These are phyloP conservation scores for Pocillopora damicornis DNA, from an alignment of 64 coral and sea anemone genomes.

Conservation along the genomic window DNA sequence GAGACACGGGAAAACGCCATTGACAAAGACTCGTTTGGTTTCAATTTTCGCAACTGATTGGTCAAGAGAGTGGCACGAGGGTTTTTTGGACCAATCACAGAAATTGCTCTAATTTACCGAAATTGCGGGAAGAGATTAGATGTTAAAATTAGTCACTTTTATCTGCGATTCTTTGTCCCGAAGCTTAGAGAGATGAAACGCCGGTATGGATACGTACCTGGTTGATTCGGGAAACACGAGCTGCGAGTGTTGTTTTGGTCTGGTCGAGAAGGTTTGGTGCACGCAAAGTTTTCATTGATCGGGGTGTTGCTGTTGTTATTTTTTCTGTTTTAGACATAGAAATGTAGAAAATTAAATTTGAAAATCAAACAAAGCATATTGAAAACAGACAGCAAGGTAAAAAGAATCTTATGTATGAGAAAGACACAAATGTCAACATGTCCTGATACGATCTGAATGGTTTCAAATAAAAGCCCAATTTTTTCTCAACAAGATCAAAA, in stretches of 20 bases:
- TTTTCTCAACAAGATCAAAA: too few relatives aligned
- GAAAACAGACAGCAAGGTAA: neutral
- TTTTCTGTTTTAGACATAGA: neutral
- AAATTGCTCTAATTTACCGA: neutral
- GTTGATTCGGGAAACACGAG: neutral
- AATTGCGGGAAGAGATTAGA: too few relatives aligned
- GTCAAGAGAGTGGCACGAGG: too few relatives aligned
- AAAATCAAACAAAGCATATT: too few relatives aligned
- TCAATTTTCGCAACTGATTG: too few relatives aligned
- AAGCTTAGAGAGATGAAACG: too few relatives aligned
- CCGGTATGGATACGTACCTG: neutral
- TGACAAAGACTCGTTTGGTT: too few relatives aligned
- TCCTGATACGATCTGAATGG: neutral
- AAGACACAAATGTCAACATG: neutral
- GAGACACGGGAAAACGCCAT: neutral
- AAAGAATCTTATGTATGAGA: neutral
- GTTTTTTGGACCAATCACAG: too few relatives aligned
- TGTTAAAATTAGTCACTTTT: too few relatives aligned
- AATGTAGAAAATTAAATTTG: too few relatives aligned
- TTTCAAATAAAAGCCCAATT: too few relatives aligned
- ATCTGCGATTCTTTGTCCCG: too few relatives aligned
- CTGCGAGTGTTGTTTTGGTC: neutral
- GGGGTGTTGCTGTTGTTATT: neutral
- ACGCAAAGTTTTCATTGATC: conserved; percentile 21
- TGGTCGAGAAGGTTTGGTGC: conserved; percentile 26